Percentiles rank a stretch among this genome's conserved stretches.
These are phyloP conservation scores for Lepus americanus DNA, from an alignment of 2,113 vertebrate species.

Conservation along the genomic window DNA sequence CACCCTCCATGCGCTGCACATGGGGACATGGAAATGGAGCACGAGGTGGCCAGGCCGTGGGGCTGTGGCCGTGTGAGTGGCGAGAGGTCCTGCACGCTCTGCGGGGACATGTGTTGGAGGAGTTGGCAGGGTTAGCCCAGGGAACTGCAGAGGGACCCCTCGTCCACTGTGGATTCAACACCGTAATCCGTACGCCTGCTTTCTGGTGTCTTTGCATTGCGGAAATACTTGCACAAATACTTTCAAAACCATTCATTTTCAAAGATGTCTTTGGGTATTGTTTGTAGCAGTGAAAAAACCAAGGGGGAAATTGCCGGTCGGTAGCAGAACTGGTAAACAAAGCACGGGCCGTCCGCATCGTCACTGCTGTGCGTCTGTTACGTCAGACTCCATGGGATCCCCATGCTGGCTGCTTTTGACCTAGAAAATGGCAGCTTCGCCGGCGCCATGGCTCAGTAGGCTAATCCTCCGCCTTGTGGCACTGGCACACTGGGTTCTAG, in stretches of 20 bases:
- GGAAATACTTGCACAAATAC: background rate
- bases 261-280: background rate
- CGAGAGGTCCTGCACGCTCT: rapidly evolving
- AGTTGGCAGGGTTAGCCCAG: too few species aligned
- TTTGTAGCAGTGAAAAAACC: background rate
- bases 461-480: too few species aligned
- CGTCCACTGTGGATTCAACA: background rate
- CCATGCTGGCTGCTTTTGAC: background rate
- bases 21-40: background rate
- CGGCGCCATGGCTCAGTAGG: too few species aligned
- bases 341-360: rapidly evolving
- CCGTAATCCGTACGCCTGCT: background rate
- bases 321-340: background rate
- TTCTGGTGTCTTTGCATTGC: background rate
- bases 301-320: background rate
- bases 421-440: background rate
- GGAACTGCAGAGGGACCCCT: background rate
- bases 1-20: background rate
- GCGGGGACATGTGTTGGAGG: rapidly evolving
- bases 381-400: background rate
- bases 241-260: background rate
- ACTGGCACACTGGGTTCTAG: too few species aligned
- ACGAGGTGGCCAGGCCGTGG: too few species aligned
- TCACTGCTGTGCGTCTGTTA: too few species aligned
- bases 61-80: background rate